A percentile compares a stretch with the other conserved stretches of the same genome.
phyloP scores from a whole-genome alignment of 2,888 invertebrate species.

The Leptogaster cylindrica region DNA sequence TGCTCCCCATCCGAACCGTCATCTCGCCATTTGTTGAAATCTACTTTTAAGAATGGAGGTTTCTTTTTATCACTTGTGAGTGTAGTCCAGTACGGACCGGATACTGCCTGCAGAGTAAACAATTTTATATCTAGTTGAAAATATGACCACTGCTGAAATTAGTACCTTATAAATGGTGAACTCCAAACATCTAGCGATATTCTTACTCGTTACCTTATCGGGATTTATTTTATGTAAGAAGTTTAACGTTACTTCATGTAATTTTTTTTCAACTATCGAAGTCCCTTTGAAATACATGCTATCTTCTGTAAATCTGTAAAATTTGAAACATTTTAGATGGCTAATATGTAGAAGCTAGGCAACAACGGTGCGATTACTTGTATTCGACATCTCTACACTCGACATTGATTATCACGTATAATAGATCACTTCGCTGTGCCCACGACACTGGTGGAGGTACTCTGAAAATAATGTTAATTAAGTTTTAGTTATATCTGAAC shows the following conservation, averaged over 20 bases:
- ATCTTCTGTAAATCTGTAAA: constrained; percentile 70
- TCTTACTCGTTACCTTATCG: constrained; percentile 75
- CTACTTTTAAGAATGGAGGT: constrained; percentile 94
- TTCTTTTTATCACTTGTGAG: constrained; percentile 87
- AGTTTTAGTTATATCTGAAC: too few relatives aligned
- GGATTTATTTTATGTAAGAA: constrained; percentile 83
- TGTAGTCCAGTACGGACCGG: constrained; percentile 85
- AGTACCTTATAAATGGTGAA: constrained; percentile 74
- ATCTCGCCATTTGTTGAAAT: constrained; percentile 98
- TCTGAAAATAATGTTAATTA: too few relatives aligned
- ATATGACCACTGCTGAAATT: not conserved
- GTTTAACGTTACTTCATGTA: constrained; percentile 86
- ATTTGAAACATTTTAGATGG: not conserved
- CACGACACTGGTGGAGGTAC: constrained; percentile 86
- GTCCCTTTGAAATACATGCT: constrained; percentile 83
- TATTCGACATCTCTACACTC: constrained; percentile 87
- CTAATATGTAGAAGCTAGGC: not conserved
- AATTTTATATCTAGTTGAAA: not conserved
- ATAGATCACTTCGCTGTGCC: constrained; percentile 86
- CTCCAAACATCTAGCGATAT: constrained; percentile 78
- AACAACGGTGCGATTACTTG: constrained; percentile 63
- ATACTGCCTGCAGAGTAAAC: constrained; percentile 62
- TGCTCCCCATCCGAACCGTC: constrained; percentile 93
- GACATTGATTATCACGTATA: constrained; percentile 89
- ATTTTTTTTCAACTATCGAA: constrained; percentile 82